Percentiles rank a stretch among this genome's conserved stretches.
phyloP scores from a whole-genome alignment of 2,888 invertebrate species.

The Eupithecia vulgata region DNA sequence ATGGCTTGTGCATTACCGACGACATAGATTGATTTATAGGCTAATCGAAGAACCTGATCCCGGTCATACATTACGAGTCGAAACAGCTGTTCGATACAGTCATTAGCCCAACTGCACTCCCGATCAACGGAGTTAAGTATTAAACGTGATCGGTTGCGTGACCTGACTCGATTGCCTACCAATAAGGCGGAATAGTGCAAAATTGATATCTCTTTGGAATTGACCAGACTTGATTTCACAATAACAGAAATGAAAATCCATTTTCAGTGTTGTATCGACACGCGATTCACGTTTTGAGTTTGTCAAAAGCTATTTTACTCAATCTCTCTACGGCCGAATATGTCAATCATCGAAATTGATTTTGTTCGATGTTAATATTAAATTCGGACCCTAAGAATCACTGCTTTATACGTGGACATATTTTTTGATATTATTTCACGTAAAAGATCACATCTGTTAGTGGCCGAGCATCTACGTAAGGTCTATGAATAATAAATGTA shows the following conservation, averaged over 20 bases:
- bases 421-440: slow-evolving; percentile 81
- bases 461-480: slow-evolving; percentile 79
- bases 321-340: slow-evolving; percentile 51
- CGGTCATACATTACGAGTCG: slow-evolving; percentile 59
- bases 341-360: slow-evolving; percentile 58
- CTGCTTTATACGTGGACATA: slow-evolving; percentile 69
- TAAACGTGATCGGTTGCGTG: slow-evolving; percentile 65
- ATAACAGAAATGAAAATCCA: slow-evolving; percentile 61
- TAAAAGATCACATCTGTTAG: slow-evolving; percentile 83
- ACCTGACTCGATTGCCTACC: slow-evolving; percentile 63
- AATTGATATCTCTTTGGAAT: slow-evolving; percentile 63
- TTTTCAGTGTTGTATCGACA: slow-evolving; percentile 60
- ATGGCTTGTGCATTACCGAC: slow-evolving; percentile 81
- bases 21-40: slow-evolving; percentile 82
- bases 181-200: slow-evolving; percentile 60
- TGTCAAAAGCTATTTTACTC: slow-evolving; percentile 46
- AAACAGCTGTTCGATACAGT: slow-evolving; percentile 65
- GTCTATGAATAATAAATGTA: slow-evolving; percentile 84
- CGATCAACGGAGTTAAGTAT: slow-evolving; percentile 60
- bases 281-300: slow-evolving; percentile 61
- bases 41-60: slow-evolving; percentile 56
- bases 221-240: slow-evolving; percentile 56
- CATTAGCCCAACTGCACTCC: slow-evolving; percentile 64
- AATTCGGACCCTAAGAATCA: slow-evolving; percentile 71
- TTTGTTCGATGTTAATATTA: slow-evolving; percentile 66